A percentile compares a stretch with the other conserved stretches of the same genome.
phyloP scores from a whole-genome alignment of 1,140 invertebrate species.

The Matsumurasca onukii region DNA sequence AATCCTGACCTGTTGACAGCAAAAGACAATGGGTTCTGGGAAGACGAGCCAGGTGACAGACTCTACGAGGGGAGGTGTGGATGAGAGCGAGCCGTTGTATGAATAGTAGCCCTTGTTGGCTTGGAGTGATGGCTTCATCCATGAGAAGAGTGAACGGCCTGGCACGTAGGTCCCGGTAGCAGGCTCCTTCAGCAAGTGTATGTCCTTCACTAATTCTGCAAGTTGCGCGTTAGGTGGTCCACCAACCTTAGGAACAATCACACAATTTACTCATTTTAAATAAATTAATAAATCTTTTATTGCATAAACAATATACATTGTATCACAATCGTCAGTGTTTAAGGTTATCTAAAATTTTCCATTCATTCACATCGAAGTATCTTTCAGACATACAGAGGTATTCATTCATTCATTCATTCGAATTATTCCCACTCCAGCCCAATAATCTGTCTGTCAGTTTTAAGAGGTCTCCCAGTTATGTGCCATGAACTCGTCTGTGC shows the following conservation, averaged over 20 bases:
- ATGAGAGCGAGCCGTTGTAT: neutral
- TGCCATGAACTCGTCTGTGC: too few species aligned
- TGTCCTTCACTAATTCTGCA: neutral
- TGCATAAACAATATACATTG: too few species aligned
- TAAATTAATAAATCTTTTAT: too few species aligned
- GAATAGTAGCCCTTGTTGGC: neutral
- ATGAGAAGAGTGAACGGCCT: neutral
- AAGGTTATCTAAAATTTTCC: too few species aligned
- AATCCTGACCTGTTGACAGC: constrained; percentile 19
- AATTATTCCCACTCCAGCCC: too few species aligned
- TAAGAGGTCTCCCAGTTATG: too few species aligned
- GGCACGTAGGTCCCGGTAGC: neutral
- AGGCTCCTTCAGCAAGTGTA: neutral
- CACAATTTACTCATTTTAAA: too few species aligned
- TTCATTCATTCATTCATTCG: too few species aligned
- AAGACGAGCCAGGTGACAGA: constrained; percentile 1
- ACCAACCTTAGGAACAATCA: neutral
- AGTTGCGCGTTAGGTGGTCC: neutral
- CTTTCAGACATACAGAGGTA: too few species aligned
- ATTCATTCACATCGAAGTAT: too few species aligned
- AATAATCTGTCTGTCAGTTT: too few species aligned
- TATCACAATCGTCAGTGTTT: too few species aligned
- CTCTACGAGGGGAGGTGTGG: neutral
- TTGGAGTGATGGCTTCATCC: neutral
- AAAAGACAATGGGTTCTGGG: neutral